Evolutionary conservation across 23 tunicate species (phyloP).

Genomic region (Halocynthia aurantium): DNA sequence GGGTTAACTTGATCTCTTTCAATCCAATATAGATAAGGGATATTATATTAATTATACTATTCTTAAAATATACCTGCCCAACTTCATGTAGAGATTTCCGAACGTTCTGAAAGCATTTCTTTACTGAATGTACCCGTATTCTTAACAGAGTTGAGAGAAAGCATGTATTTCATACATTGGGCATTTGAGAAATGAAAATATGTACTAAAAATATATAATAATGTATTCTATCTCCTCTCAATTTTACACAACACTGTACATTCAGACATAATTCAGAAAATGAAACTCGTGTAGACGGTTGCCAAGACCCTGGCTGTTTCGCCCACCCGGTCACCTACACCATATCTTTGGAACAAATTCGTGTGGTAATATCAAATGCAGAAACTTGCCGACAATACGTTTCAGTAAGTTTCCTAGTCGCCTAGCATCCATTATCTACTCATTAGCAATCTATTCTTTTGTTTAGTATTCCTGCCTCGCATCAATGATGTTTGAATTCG

Average conservation of each 20-base stretch:
- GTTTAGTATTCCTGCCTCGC: neutral
- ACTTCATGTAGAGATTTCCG: neutral
- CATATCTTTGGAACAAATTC: neutral
- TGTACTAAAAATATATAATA: no score
- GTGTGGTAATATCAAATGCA: neutral
- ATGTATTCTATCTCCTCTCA: no score
- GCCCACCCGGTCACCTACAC: neutral
- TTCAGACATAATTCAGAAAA: constrained; percentile 5
- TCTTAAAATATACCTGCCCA: neutral
- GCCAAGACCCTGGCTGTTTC: constrained; percentile 5
- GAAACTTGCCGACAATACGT: constrained; percentile 7
- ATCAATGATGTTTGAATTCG: neutral
- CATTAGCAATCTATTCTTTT: neutral
- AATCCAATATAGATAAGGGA: neutral
- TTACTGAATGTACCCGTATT: no score
- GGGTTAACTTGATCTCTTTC: neutral
- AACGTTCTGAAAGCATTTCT: no score
- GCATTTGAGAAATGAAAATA: no score
- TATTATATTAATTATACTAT: neutral
- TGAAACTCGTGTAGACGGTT: neutral
- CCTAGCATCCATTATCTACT: no score
- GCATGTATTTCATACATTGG: no score
- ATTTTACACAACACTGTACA: neutral
- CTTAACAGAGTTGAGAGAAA: no score
- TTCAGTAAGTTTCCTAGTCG: neutral